A percentile compares a stretch with the other conserved stretches of the same genome.
Evolutionary conservation across 64 coral and sea anemone species (phyloP).

Genomic region (Stichodactyla mertensii): DNA sequence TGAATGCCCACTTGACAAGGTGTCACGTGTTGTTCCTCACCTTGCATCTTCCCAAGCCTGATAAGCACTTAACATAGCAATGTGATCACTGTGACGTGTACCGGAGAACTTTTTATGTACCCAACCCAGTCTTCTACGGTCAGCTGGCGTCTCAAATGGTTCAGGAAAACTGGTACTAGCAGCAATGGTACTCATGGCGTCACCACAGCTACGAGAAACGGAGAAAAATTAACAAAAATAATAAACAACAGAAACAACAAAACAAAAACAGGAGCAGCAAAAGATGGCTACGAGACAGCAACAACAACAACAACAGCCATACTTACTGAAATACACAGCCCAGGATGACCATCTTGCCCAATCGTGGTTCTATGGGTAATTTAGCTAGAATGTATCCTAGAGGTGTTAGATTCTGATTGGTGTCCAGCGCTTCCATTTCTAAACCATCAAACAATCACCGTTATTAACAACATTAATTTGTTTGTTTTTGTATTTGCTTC

Average conservation of each 20-base stretch:
- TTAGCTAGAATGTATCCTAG: conserved; percentile 93
- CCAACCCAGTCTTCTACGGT: conserved; percentile 96
- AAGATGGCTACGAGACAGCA: conserved; percentile 65
- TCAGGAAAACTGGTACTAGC: conserved; percentile 98
- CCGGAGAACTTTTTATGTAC: conserved; percentile 98
- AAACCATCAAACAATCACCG: background rate
- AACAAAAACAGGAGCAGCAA: conserved; percentile 65
- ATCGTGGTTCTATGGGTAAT: conserved; percentile 87
- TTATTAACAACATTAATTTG: too few relatives aligned
- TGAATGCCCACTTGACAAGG: too few relatives aligned
- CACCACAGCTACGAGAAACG: conserved; percentile 66
- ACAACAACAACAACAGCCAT: conserved; percentile 60
- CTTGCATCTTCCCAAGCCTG: conserved; percentile 98
- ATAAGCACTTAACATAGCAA: conserved; percentile 89
- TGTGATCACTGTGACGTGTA: conserved; percentile 89
- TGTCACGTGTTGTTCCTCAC: conserved; percentile 20
- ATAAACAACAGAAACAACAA: too few relatives aligned
- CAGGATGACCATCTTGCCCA: conserved; percentile 96
- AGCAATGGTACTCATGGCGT: conserved; percentile 88
- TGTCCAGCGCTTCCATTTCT: conserved; percentile 98
- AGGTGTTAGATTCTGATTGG: conserved; percentile 69
- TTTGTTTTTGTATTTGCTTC: too few relatives aligned
- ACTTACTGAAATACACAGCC: conserved; percentile 93
- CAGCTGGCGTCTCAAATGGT: conserved; percentile 93
- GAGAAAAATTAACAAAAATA: background rate